Base-by-base conservation (phyloP, 2,113 vertebrate genomes). In the Tupaia tana region DNA sequence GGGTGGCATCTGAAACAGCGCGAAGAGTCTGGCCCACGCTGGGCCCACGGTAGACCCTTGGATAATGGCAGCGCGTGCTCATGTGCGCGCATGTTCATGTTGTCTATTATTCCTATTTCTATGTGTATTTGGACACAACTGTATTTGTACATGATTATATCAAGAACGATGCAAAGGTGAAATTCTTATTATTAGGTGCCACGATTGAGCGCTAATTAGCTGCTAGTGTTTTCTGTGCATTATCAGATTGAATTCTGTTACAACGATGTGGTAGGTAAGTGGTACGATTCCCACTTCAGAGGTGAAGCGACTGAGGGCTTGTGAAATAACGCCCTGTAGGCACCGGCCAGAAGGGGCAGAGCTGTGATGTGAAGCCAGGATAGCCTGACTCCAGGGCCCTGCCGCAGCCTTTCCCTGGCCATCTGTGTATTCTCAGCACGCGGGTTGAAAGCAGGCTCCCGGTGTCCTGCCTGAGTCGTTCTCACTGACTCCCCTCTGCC, bases 401-500 rank as follows among this genome's bases (percentile, higher is more conserved):
- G 1, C 18, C 52, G 24, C 64, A 34, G 69, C 22, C 7, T 79
- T 52, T 18, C 25, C 58, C 31, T 82, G 3, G 0, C 69, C 70
- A 12, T 25, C 43, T 73, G 24, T 16, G 3, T 22, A 0, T 74
- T 3, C 8, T 12, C 29, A 58, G 15, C 14, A 11, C 2, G 1
- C 10, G 34, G 31, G 59, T 20, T 61, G 10, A 20, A 64, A 27
- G 15, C 61, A 43, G 52, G 22, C 74, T 63, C 61, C 31, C 4
- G 34, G 12, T 70, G 43, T 43, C 43, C 80, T 64, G 34, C n/a
- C 54, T 56, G n/a, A 0, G 5, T 9, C 20, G 58, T 25, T 56
- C 82, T 74, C 77, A 54, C 5, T 4, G 25, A 59, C 52, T 10
- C 31, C 5, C 13, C 24, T 63, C 24, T 29, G 6, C 52, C 74